phyloP scores from a whole-genome alignment of 2,888 invertebrate species.

The Ariolimax columbianus region DNA sequence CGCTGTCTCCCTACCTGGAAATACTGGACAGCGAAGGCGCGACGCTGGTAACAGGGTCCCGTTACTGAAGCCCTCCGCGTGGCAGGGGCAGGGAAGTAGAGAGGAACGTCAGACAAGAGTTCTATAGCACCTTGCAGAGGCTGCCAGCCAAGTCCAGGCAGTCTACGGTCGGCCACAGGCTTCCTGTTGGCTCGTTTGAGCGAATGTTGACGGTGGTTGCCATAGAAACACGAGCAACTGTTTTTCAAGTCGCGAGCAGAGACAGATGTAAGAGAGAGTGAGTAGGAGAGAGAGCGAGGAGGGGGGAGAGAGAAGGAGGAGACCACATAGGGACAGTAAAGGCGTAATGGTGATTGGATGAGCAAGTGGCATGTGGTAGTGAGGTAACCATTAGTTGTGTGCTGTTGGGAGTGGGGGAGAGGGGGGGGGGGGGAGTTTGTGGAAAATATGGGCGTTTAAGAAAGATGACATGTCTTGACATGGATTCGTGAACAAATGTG shows the following conservation, averaged over 20 bases:
- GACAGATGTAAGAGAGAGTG: not conserved
- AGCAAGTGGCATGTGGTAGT: not conserved
- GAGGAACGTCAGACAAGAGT: not conserved
- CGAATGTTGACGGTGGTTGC: not conserved
- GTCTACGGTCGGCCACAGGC: not conserved
- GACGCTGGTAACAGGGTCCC: not conserved
- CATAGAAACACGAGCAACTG: not conserved
- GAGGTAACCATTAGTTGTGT: too few relatives aligned
- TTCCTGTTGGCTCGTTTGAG: not conserved
- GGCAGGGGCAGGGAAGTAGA: not conserved
- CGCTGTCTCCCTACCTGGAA: not conserved
- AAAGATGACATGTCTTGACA: too few relatives aligned
- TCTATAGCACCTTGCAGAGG: not conserved
- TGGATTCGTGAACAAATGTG: too few relatives aligned
- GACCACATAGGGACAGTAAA: not conserved
- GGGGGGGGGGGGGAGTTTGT: too few relatives aligned
- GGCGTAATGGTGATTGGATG: not conserved
- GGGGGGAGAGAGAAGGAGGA: not conserved
- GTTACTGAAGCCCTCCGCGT: not conserved
- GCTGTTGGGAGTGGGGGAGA: too few relatives aligned
- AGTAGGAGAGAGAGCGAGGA: not conserved
- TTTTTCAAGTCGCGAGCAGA: slow-evolving; percentile 9
- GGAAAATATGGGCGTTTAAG: too few relatives aligned
- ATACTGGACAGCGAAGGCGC: not conserved
- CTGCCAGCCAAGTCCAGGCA: not conserved